phyloP scores from a whole-genome alignment of 2,113 vertebrate genomes.

The Pseudopipra pipra region DNA sequence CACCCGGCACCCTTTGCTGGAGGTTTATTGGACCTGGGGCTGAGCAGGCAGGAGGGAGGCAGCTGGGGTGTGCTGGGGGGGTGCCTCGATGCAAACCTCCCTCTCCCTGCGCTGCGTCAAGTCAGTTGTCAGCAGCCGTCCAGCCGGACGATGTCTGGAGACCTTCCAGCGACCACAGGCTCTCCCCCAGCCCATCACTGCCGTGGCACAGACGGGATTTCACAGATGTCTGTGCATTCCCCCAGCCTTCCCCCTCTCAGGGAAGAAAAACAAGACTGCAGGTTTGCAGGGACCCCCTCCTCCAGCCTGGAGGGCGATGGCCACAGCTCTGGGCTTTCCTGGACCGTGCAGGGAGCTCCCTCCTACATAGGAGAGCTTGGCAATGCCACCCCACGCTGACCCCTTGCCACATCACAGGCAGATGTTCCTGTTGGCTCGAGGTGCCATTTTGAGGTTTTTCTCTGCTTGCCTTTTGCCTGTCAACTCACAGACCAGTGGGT shows the following conservation, averaged over 20 bases:
- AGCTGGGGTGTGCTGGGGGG: not conserved
- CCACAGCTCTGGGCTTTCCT: not conserved
- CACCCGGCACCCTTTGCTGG: not conserved
- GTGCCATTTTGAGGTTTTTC: not conserved
- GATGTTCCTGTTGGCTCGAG: not conserved
- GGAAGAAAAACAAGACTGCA: not conserved
- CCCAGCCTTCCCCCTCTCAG: not conserved
- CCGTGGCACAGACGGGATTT: not conserved
- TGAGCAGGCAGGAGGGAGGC: not conserved
- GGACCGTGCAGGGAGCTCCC: not conserved
- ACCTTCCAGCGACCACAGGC: slow-evolving; percentile 35
- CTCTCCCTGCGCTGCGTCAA: not conserved
- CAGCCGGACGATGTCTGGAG: slow-evolving; percentile 34
- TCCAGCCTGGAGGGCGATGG: not conserved
- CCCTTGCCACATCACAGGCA: accelerated
- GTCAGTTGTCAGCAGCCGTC: slow-evolving; percentile 23
- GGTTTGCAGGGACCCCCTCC: not conserved
- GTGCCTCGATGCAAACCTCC: not conserved
- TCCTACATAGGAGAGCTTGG: not conserved
- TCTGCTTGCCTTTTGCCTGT: not conserved
- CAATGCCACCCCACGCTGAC: not conserved
- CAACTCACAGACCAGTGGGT: not conserved
- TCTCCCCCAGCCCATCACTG: slow-evolving; percentile 48
- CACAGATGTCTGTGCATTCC: not conserved
- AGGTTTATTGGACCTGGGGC: not conserved